Conservation (phyloP, 1,140 invertebrate species). For the Nebria ingens region DNA sequence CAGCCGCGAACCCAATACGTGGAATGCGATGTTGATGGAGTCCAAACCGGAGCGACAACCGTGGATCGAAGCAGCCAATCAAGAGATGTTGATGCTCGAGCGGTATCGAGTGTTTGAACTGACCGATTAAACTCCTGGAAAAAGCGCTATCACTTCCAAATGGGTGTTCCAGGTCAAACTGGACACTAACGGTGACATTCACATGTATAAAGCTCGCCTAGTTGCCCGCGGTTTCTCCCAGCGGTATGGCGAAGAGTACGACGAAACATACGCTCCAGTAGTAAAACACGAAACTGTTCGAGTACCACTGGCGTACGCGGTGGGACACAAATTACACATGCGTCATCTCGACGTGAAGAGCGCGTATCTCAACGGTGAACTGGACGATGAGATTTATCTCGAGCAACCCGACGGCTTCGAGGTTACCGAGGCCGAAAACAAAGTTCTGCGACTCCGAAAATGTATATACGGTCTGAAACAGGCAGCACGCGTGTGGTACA, state of each 20-base stretch:
- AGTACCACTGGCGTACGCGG: constrained; percentile 17
- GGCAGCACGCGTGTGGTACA: not conserved
- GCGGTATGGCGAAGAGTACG: not conserved
- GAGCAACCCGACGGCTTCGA: not conserved
- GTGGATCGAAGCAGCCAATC: not conserved
- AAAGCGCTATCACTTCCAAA: not conserved
- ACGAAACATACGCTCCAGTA: constrained; percentile 18
- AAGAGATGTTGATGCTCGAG: not conserved
- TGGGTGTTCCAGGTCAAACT: not conserved
- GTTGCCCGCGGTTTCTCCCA: not conserved
- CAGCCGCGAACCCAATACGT: no score
- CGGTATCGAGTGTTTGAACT: not conserved
- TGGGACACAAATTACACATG: not conserved
- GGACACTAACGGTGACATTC: no score
- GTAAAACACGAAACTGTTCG: constrained; percentile 22
- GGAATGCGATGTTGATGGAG: no score
- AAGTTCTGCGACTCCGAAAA: not conserved
- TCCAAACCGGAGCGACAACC: no score
- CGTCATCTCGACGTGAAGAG: not conserved
- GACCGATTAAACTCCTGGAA: not conserved
- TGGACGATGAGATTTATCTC: not conserved
- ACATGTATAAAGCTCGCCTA: not conserved
- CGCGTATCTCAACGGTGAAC: not conserved
- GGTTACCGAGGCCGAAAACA: not conserved
- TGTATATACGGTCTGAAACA: not conserved